These are phyloP conservation scores for Triops cancriformis DNA, from an alignment of 1,140 invertebrate genomes.

Conservation along the genomic window DNA sequence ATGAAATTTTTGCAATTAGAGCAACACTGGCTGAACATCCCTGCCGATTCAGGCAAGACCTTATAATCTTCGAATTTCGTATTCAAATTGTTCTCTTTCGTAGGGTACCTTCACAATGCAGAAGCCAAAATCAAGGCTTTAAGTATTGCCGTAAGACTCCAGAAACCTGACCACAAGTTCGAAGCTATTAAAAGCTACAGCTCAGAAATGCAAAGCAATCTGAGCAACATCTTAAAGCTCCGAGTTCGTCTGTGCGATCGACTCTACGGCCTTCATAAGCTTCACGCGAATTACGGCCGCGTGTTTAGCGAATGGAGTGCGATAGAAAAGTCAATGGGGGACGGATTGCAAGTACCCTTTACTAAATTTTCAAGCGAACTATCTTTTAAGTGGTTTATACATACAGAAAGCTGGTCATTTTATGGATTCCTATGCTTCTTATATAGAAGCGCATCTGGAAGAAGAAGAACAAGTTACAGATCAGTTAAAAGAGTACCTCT, in stretches of 20 bases:
- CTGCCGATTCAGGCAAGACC: conserved; percentile 36
- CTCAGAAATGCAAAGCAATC: conserved; percentile 54
- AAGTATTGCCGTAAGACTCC: conserved; percentile 61
- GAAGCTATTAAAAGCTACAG: conserved; percentile 67
- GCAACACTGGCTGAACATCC: conserved; percentile 26
- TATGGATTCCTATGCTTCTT: conserved; percentile 66
- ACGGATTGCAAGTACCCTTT: conserved; percentile 55
- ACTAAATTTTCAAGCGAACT: background rate
- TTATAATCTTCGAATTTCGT: conserved; percentile 48
- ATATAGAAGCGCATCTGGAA: conserved; percentile 64
- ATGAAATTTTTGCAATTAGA: conserved; percentile 63
- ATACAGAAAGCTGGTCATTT: conserved; percentile 54
- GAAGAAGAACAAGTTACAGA: conserved; percentile 74
- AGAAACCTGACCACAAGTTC: conserved; percentile 63
- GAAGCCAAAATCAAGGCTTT: conserved; percentile 68
- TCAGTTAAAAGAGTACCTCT: conserved; percentile 75
- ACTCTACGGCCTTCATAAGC: conserved; percentile 67
- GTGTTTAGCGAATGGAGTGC: conserved; percentile 79
- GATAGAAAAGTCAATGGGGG: conserved; percentile 72
- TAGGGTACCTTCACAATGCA: conserved; percentile 56
- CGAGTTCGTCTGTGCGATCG: conserved; percentile 63
- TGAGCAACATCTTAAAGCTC: conserved; percentile 44
- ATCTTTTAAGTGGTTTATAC: conserved; percentile 29
- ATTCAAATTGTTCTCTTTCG: conserved; percentile 32
- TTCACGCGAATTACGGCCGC: conserved; percentile 70